Evolutionary conservation across 2,797 vertebrate genomes (phyloP).

Genomic region (Mastacembelus armatus): DNA sequence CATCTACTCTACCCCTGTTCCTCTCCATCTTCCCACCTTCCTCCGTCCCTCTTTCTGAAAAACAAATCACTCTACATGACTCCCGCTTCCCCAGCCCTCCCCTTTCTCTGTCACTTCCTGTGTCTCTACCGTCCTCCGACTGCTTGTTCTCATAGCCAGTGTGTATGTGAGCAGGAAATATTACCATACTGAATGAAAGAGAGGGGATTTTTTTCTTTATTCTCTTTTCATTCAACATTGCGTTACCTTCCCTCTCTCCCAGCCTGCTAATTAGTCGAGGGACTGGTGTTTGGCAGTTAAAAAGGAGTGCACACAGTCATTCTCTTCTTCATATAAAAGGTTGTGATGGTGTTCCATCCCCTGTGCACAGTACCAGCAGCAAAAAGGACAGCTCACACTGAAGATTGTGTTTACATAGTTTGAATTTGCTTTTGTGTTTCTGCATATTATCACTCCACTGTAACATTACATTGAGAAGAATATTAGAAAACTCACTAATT

Average conservation of each 20-base stretch:
- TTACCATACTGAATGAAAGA: conserved; percentile 84
- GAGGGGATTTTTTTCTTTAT: conserved; percentile 70
- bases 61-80: conserved; percentile 65
- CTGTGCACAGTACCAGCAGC: conserved; percentile 41
- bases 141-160: conserved; percentile 72
- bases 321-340: conserved; percentile 76
- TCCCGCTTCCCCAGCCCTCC: conserved; percentile 54
- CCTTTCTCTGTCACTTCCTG: conserved; percentile 47
- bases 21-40: conserved; percentile 48
- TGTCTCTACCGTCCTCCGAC: conserved; percentile 61
- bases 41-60: conserved; percentile 51
- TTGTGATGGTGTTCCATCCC: conserved; percentile 69
- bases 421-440: conserved; percentile 40
- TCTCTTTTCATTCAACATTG: conserved; percentile 78
- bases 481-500: conserved; percentile 17
- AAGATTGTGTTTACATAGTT: conserved; percentile 35
- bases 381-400: conserved; percentile 3
- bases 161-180: conserved; percentile 82
- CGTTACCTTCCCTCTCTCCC: conserved; percentile 74
- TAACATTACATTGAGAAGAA: conserved; percentile 1
- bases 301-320: conserved; percentile 69
- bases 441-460: conserved; percentile 11
- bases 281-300: conserved; percentile 78
- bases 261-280: conserved; percentile 83
- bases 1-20: conserved; percentile 30